Evolutionary conservation across 2,113 vertebrate species (phyloP), one percentile per base, ranked within the genome.

Genomic region (Camarhynchus parvulus): DNA sequence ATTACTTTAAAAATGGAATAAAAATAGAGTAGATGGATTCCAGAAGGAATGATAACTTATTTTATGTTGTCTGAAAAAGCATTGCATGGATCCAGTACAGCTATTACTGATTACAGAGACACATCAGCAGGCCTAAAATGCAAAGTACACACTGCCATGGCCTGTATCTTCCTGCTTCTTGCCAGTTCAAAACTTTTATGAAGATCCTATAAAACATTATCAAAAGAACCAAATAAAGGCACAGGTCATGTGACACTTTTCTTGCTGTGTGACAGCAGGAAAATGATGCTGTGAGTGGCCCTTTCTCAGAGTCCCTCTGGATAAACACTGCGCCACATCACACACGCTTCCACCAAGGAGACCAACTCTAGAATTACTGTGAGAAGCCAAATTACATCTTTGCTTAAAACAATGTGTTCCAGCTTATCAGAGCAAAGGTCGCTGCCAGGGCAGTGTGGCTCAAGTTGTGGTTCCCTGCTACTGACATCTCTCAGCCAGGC

Each of bases 371-470:
- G 61, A 95, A 95, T 95, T 96, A 94, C 61, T 37, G 14, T 0
- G 2, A 89, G 74, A 68, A 81, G 28, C 47, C 86, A 90, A 95
- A 93, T 95, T 73, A 50, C 35, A 90, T 61, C 69, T 94, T 96
- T 80, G 70, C 78, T 83, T 76, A 56, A 77, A 89, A 89, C 39
- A 89, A 92, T 41, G 39, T 50, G 50, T 91, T 91, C 74, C 64
- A 74, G 56, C 53, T 93, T 93, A 93, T 92, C 72, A 52, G 83
- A 95, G 62, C 13, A 17, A 76, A 76, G 90, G 94, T 96, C 92
- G 83, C 16, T 70, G 74, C n/a, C 50, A 66, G 82, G 59, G 30
- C 82, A 93, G 25, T 0, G 0, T 73, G 55, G 47, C 77, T 89
- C 37, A 39, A 59, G 39, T 46, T 77, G 81, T 70, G 63, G 46